Base-by-base conservation (phyloP, 1,140 invertebrate genomes). In the Pseudomyrmex sp. region DNA sequence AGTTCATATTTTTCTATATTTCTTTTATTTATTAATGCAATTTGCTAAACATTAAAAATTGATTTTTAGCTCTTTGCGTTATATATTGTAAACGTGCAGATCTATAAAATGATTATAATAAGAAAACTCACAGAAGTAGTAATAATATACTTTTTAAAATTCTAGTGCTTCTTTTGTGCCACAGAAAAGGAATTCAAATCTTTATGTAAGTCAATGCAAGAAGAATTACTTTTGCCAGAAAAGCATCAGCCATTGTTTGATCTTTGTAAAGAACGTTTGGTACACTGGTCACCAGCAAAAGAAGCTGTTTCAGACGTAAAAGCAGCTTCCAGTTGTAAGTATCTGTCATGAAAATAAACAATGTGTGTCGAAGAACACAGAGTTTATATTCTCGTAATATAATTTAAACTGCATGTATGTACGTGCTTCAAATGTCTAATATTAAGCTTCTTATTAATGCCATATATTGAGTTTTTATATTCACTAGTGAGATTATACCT, bases 131-230 rank as follows among this genome's bases (percentile, higher is more conserved):
- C 35, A 35, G 35, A 35, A 50, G 79, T 13, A 56, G 66, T 26
- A 61, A 82, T 68, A 44, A 82, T n/a, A n/a, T n/a, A n/a, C 75
- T 66, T 50, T 35, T 72, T 90, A 86, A 77, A 80, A 95, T 96
- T 82, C 91, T 7, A 98, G 97, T 98, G 98, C 92, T 99, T 99
- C 93, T 97, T 98, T 79, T 99, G 98, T 93, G 96, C 96, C 88
- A 97, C 96, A 20, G 97, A 98, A 94, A 94, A 94, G 72, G 98
- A 98, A 76, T 99, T 99, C 93, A 96, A 97, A 88, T 95, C 96
- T 72, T 94, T 99, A 82, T 97, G 98, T 91, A 93, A 94, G 62
- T 95, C 95, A 68, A 96, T 98, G 88, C 95, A 96, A 93, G 95
- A 95, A 72, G 95, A 96, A 83, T 93, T 98, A 63, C 96, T 97